These are phyloP conservation scores for Melanogrammus aeglefinus DNA, from an alignment of 2,797 vertebrate genomes.

Conservation along the genomic window DNA sequence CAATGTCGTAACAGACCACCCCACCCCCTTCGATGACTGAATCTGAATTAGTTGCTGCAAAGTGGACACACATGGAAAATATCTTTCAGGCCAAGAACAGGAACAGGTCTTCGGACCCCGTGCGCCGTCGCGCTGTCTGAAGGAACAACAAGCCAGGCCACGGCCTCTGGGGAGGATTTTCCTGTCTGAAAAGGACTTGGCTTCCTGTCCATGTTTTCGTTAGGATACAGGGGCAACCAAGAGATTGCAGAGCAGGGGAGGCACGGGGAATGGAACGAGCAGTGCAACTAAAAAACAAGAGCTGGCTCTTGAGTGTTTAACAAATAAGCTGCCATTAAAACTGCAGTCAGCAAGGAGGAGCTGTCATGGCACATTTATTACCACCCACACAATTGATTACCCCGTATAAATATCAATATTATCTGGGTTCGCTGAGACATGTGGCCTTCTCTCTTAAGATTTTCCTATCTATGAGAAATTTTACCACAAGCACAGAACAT, in stretches of 20 bases:
- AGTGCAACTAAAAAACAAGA: neutral
- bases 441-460: neutral
- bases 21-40: constrained; percentile 36
- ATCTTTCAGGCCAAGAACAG: neutral
- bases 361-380: neutral
- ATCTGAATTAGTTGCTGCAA: constrained; percentile 53
- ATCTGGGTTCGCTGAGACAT: too few relatives aligned
- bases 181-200: constrained; percentile 41
- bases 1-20: constrained; percentile 15
- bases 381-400: neutral
- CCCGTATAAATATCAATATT: too few relatives aligned
- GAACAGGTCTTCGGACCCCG: neutral
- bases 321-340: neutral
- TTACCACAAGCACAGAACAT: neutral
- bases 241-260: neutral
- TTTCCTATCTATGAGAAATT: neutral
- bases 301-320: neutral
- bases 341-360: neutral
- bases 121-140: constrained; percentile 36
- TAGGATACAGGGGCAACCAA: constrained; percentile 7
- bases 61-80: neutral
- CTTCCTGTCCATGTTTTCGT: constrained; percentile 41
- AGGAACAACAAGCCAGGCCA: constrained; percentile 55
- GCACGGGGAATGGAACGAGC: neutral
- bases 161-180: constrained; percentile 30